Base-by-base conservation (phyloP, 2,113 vertebrate genomes). In the Ploceus nigricollis region DNA sequence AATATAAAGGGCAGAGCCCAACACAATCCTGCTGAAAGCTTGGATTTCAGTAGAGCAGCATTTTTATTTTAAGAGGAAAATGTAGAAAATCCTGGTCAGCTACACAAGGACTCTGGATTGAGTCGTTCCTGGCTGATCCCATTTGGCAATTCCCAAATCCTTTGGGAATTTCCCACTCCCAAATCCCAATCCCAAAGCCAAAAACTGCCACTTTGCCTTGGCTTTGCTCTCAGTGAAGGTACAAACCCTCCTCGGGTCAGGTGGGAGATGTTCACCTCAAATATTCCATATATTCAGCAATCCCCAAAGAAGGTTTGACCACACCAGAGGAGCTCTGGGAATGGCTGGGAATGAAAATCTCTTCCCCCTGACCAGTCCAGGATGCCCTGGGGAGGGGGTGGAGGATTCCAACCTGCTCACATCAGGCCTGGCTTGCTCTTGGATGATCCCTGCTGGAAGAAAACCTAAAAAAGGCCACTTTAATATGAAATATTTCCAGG, bases 1-100 rank as follows among this genome's bases (percentile, higher is more conserved):
- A 93, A 94, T 60, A 57, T 11, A 88, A 94, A 42, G 63, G 70
- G 53, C 37, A 72, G 88, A 92, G 65, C 35, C 24, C 68, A 89
- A 54, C 70, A 37, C 22, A 23, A 10, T 31, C 47, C 45, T 92
- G 66, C 15, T 45, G 54, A 86, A 92, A 65, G 48, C 48, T 33
- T 20, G 40, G 61, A 60, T 87, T 88, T 60, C 33, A 39, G 33
- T 10, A 27, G 39, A 79, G 6, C 20, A 27, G 18, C 3, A 6
- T 27, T 91, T 71, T 30, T 40, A 35, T 30, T n/a, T 65, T 25
- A 45, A 70, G 51, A 30, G 48, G 53, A 89, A 91, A 56, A 64
- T 7, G 8, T 2, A 6, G 54, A 53, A 15, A 77, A 61, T 6
- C 9, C 31, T 44, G 60, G 15, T 42, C 21, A 88, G 70, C 35